Evolutionary conservation across 2,888 invertebrate species (phyloP).

Genomic region (Crioceris asparagi): DNA sequence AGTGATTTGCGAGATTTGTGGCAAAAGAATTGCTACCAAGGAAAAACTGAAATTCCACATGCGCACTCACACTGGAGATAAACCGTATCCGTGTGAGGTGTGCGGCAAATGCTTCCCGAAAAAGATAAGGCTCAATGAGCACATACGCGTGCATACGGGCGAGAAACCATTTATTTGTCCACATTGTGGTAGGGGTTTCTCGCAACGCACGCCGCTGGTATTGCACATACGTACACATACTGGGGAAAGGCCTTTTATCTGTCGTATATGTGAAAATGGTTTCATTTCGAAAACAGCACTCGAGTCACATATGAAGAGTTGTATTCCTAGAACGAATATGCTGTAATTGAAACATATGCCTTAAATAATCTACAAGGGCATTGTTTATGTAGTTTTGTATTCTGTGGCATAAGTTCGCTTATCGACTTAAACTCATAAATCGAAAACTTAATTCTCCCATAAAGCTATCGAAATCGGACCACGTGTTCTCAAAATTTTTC

Average conservation of each 20-base stretch:
- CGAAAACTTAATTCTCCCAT: too few species aligned
- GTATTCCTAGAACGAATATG: too few species aligned
- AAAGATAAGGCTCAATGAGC: constrained; percentile 35
- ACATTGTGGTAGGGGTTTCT: constrained; percentile 32
- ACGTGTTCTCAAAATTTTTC: too few species aligned
- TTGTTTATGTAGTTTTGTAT: too few species aligned
- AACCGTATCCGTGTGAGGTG: constrained; percentile 36
- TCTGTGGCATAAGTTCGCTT: too few species aligned
- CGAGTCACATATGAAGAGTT: constrained; percentile 32
- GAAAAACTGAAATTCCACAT: constrained; percentile 34
- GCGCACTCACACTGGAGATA: constrained; percentile 36
- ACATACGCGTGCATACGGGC: constrained; percentile 27
- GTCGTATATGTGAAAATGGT: constrained; percentile 23
- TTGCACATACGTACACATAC: constrained; percentile 51
- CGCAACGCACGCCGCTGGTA: constrained; percentile 48
- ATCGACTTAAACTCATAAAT: too few species aligned
- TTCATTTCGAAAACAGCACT: constrained; percentile 32
- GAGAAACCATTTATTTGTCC: constrained; percentile 35
- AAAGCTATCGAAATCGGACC: too few species aligned
- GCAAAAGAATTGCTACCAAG: constrained; percentile 39
- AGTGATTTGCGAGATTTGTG: constrained; percentile 46
- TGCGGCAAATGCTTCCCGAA: constrained; percentile 43
- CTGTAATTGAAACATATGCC: too few species aligned
- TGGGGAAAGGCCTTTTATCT: constrained; percentile 43
- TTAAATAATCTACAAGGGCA: too few species aligned